phyloP scores from a whole-genome alignment of 2,113 vertebrate species.

The Delphinapterus leucas region DNA sequence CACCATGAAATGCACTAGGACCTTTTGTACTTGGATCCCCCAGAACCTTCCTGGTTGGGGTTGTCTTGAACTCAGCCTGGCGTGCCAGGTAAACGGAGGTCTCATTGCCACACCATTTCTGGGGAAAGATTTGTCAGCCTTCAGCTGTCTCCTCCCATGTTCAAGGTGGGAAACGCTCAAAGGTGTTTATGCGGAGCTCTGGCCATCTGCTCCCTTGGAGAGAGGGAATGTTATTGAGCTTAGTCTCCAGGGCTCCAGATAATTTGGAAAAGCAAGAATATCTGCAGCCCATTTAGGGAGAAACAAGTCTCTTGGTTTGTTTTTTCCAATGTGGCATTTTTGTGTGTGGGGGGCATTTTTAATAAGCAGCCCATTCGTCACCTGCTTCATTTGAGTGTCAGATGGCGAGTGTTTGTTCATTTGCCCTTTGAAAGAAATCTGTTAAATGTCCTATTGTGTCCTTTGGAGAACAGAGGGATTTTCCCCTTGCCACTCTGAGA shows the following conservation, averaged over 20 bases:
- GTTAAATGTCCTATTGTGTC: slow-evolving; percentile 72
- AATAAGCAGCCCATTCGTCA: slow-evolving; percentile 72
- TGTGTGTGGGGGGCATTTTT: slow-evolving; percentile 53
- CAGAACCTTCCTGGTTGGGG: neutral
- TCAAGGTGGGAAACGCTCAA: slow-evolving; percentile 38
- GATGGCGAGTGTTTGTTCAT: slow-evolving; percentile 76
- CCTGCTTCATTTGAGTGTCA: slow-evolving; percentile 63
- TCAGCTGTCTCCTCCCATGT: slow-evolving; percentile 42
- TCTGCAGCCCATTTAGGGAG: slow-evolving; percentile 75
- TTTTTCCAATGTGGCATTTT: slow-evolving; percentile 71
- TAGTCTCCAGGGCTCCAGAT: slow-evolving; percentile 73
- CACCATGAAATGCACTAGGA: neutral
- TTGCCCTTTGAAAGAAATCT: slow-evolving; percentile 71
- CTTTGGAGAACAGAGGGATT: slow-evolving; percentile 68
- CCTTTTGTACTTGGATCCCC: neutral
- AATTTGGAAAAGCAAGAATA: slow-evolving; percentile 80
- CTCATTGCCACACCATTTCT: neutral
- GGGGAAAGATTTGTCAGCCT: slow-evolving; percentile 44
- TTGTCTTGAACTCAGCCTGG: neutral
- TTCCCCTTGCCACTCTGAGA: slow-evolving; percentile 50
- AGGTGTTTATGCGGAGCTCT: slow-evolving; percentile 67
- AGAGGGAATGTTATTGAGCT: slow-evolving; percentile 72
- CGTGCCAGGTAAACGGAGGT: neutral
- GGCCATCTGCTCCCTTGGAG: slow-evolving; percentile 77
- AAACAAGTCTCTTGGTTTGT: slow-evolving; percentile 75